A percentile compares a stretch with the other conserved stretches of the same genome.
phyloP scores from a whole-genome alignment of 2,797 vertebrate genomes.

The Esox masquinongy region DNA sequence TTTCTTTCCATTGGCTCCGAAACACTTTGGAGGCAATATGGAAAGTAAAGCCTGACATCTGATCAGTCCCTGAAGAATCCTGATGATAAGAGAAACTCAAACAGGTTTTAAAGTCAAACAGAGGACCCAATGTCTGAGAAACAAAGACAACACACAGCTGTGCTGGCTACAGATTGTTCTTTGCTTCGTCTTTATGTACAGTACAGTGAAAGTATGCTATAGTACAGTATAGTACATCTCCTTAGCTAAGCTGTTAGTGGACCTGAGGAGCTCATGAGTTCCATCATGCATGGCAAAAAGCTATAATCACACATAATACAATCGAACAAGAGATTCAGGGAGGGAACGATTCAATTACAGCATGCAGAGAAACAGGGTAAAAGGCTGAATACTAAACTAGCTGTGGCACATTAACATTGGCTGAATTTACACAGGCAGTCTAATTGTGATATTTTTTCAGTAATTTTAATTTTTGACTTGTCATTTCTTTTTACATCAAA shows the following conservation, averaged over 20 bases:
- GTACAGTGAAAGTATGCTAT: neutral
- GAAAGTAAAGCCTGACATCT: constrained; percentile 71
- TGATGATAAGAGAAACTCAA: constrained; percentile 48
- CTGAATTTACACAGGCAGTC: neutral
- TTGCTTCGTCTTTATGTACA: neutral
- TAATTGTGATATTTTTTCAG: too few relatives aligned
- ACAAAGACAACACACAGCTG: constrained; percentile 17
- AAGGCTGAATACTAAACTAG: neutral
- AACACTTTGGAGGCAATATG: constrained; percentile 73
- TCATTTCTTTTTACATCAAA: too few relatives aligned
- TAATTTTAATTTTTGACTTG: too few relatives aligned
- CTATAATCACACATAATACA: neutral
- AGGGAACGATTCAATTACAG: neutral
- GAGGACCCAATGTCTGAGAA: constrained; percentile 40
- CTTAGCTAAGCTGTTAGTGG: neutral
- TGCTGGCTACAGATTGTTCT: neutral
- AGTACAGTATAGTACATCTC: neutral
- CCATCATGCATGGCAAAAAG: neutral
- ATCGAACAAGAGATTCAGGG: neutral
- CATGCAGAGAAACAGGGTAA: neutral
- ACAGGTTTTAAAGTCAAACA: constrained; percentile 36
- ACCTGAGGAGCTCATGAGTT: neutral
- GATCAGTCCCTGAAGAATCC: constrained; percentile 68
- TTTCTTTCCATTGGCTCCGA: constrained; percentile 71
- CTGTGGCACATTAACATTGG: neutral